These are phyloP conservation scores for Ornithoptera alexandrae DNA, from an alignment of 2,888 invertebrate species.

Conservation along the genomic window DNA sequence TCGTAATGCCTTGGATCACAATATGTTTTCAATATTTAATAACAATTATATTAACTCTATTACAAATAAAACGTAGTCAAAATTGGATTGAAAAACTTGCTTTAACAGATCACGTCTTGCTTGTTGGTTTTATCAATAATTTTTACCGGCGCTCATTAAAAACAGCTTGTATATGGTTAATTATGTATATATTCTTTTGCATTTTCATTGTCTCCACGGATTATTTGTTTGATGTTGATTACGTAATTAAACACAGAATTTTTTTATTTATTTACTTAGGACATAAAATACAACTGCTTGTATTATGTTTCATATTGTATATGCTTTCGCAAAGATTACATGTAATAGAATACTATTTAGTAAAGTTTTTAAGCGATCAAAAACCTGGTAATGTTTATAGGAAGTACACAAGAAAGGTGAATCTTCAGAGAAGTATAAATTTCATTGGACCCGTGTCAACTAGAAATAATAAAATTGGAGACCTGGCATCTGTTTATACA, in stretches of 20 bases:
- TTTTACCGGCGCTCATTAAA: neutral
- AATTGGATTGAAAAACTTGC: conserved; percentile 42
- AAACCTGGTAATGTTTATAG: conserved; percentile 30
- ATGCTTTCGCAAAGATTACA: conserved; percentile 39
- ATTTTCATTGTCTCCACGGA: neutral
- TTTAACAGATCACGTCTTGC: conserved; percentile 38
- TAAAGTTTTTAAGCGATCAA: conserved; percentile 45
- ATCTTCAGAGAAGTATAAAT: conserved; percentile 36
- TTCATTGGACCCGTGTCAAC: conserved; percentile 45
- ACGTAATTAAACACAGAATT: neutral
- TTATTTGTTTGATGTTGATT: neutral
- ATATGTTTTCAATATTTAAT: conserved; percentile 44
- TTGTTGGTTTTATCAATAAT: neutral
- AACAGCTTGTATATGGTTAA: neutral
- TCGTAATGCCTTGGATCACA: conserved; percentile 41
- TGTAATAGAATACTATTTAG: conserved; percentile 50
- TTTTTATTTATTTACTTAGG: neutral
- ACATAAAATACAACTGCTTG: conserved; percentile 6
- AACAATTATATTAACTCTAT: conserved; percentile 38
- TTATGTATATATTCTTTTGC: conserved; percentile 4
- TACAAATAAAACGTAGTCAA: conserved; percentile 41
- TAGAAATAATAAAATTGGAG: conserved; percentile 48
- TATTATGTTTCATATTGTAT: conserved; percentile 9
- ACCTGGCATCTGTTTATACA: conserved; percentile 50
- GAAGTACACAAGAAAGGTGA: conserved; percentile 31